Percentiles rank a stretch among this genome's conserved stretches.
phyloP scores from a whole-genome alignment of 2,888 invertebrate species.

The Sesia apiformis region DNA sequence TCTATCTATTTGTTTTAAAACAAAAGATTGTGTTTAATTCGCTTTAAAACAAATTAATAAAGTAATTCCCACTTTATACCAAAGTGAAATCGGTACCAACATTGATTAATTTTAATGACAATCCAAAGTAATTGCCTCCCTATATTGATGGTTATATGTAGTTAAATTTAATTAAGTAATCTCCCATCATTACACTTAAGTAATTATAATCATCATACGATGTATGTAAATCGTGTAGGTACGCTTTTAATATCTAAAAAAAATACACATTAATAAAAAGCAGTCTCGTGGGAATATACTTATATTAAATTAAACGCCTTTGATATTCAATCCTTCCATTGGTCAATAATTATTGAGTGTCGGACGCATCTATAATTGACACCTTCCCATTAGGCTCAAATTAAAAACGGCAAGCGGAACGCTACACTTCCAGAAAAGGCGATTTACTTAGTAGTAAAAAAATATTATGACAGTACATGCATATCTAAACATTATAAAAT shows the following conservation, averaged over 20 bases:
- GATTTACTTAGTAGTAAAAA: too few relatives aligned
- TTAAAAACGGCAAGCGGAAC: not conserved
- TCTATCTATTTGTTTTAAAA: too few relatives aligned
- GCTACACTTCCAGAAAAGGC: too few relatives aligned
- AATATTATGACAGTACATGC: too few relatives aligned
- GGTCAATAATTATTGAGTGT: conserved; percentile 22
- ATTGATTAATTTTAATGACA: not conserved
- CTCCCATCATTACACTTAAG: not conserved
- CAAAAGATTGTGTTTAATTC: too few relatives aligned
- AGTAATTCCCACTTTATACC: too few relatives aligned
- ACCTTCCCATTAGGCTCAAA: conserved; percentile 16
- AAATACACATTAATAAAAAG: conserved; percentile 5
- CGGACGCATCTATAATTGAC: conserved; percentile 24
- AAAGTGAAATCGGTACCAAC: too few relatives aligned
- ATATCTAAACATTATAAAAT: too few relatives aligned
- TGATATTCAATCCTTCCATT: conserved; percentile 15
- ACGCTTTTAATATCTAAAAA: conserved; percentile 10
- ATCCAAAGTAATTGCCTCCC: not conserved
- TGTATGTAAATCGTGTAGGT: not conserved
- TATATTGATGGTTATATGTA: not conserved
- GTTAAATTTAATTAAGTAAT: not conserved
- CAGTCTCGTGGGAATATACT: conserved; percentile 16
- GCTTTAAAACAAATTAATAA: too few relatives aligned
- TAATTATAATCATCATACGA: not conserved
- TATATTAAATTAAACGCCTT: conserved; percentile 12